These are phyloP conservation scores for Mercenaria mercenaria DNA, from an alignment of 1,140 invertebrate species.

Conservation along the genomic window DNA sequence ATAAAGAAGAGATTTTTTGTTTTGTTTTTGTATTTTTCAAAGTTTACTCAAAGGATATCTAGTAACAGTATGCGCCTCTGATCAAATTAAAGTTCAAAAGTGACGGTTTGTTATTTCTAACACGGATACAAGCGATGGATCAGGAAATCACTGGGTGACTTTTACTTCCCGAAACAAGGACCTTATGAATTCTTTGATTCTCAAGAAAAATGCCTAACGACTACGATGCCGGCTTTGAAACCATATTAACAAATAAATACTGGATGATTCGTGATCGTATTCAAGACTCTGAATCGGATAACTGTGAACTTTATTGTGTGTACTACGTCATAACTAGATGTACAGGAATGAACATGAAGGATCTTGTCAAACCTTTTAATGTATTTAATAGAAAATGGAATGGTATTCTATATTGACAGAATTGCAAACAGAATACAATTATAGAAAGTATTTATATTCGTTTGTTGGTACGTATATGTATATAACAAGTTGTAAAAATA, in stretches of 20 bases:
- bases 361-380: too few relatives aligned
- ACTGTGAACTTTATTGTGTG: background rate
- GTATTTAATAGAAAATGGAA: background rate
- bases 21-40: slow-evolving; percentile 50
- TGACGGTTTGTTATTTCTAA: background rate
- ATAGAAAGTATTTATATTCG: background rate
- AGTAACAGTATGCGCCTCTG: too few relatives aligned
- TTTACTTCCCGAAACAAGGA: background rate
- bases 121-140: too few relatives aligned
- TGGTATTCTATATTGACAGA: background rate
- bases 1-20: slow-evolving; percentile 21
- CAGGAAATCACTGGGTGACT: background rate
- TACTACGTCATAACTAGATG: too few relatives aligned
- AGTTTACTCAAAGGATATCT: background rate
- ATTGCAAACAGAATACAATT: background rate
- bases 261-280: background rate
- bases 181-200: background rate
- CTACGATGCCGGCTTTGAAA: too few relatives aligned
- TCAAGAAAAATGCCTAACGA: too few relatives aligned
- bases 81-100: background rate
- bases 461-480: too few relatives aligned
- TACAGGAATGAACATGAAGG: too few relatives aligned
- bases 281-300: background rate
- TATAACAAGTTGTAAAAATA: too few relatives aligned
- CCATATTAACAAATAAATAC: background rate